Percentiles rank a stretch among this genome's conserved stretches.
Conservation (phyloP, 2,888 invertebrate genomes). For the Teinopalpus imperialis region DNA sequence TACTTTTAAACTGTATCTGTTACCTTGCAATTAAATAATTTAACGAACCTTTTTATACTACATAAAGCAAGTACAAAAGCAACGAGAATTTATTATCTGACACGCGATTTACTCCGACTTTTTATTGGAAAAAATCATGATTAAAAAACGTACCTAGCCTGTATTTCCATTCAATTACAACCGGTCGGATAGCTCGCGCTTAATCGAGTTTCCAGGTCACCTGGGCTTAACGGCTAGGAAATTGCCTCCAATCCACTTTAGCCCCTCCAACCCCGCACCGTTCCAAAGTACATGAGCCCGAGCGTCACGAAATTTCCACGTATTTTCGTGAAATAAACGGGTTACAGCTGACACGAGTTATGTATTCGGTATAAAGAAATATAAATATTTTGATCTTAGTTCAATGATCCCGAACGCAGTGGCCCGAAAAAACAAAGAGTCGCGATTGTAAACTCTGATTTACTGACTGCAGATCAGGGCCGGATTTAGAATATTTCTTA, state of each 20-base stretch:
- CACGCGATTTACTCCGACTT: too few species aligned
- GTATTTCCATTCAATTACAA: slow-evolving; percentile 30
- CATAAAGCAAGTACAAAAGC: too few species aligned
- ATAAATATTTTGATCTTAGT: slow-evolving; percentile 37
- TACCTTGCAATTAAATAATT: too few species aligned
- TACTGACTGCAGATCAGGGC: slow-evolving; percentile 11
- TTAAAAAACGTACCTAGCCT: too few species aligned
- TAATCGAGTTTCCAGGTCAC: slow-evolving; percentile 22
- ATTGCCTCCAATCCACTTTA: slow-evolving; percentile 17
- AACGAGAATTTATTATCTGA: too few species aligned
- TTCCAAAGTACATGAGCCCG: not conserved
- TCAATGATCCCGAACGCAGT: slow-evolving; percentile 37
- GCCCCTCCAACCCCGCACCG: not conserved
- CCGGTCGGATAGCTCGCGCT: slow-evolving; percentile 18
- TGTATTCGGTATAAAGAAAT: slow-evolving; percentile 24
- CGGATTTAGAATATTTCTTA: too few species aligned
- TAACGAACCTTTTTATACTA: too few species aligned
- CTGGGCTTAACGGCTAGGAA: slow-evolving; percentile 17
- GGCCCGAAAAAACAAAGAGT: slow-evolving; percentile 37
- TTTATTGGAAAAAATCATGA: too few species aligned
- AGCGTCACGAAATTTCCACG: not conserved
- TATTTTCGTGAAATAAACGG: slow-evolving; percentile 22
- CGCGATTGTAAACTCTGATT: slow-evolving; percentile 21
- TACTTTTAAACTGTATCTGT: too few species aligned
- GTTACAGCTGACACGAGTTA: slow-evolving; percentile 28